Evolutionary conservation across 2,113 vertebrate genomes (phyloP).

Genomic region (Lepidothrix coronata): DNA sequence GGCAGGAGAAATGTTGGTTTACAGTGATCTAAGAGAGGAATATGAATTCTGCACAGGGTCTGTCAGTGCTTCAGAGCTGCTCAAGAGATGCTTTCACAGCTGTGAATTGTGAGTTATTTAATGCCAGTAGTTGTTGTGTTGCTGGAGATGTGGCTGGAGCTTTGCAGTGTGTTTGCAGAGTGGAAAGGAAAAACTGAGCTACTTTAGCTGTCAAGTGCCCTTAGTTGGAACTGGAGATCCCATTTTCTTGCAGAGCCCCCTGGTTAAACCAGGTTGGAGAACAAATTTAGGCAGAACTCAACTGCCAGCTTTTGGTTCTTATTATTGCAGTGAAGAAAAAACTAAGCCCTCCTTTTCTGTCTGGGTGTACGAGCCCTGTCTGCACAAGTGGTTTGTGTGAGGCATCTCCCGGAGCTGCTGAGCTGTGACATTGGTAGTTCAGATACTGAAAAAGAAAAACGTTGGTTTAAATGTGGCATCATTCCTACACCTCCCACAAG

Average conservation of each 20-base stretch:
- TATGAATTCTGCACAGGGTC: too few species aligned
- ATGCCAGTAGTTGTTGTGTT: fast-evolving
- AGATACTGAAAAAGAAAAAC: neutral
- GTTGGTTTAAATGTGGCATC: neutral
- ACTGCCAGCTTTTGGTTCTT: neutral
- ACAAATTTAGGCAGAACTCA: neutral
- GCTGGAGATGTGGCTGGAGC: neutral
- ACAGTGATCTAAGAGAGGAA: neutral
- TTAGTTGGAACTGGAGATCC: neutral
- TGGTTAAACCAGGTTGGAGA: neutral
- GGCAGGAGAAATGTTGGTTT: neutral
- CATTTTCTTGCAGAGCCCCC: neutral
- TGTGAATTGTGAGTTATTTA: neutral
- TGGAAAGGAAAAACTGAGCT: neutral
- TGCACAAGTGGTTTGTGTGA: neutral
- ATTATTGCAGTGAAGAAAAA: neutral
- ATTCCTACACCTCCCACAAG: neutral
- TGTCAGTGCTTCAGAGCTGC: neutral
- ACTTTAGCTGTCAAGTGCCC: neutral
- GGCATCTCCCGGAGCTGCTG: neutral
- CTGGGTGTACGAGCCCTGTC: too few species aligned
- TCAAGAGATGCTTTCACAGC: neutral
- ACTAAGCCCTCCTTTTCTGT: neutral
- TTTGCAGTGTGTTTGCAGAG: neutral
- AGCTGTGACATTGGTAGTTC: neutral